Evolutionary conservation across 2,113 vertebrate genomes (phyloP), one percentile per base, ranked within the genome.

Genomic region (Coreoperca whiteheadi): DNA sequence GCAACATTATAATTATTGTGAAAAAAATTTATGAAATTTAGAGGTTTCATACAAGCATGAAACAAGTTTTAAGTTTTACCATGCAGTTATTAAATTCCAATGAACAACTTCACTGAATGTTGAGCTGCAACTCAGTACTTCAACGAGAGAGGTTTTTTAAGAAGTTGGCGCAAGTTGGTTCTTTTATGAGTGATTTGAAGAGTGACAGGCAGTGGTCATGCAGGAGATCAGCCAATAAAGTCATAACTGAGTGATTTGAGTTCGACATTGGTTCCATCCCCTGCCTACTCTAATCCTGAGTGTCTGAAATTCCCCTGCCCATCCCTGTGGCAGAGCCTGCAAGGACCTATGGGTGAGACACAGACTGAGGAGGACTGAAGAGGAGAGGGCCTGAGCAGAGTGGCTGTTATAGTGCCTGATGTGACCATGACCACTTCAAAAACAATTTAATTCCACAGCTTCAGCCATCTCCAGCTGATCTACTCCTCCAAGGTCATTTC

Each of bases 401-500:
- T 78, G 94, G 96, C 94, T 94, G 95, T 97, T 97, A 98, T 98
- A 98, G 98, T 96, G 96, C 96, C 97, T 97, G 96, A 96, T 96
- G 97, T 98, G 97, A 97, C 97, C 97, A 96, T 97, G 97, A 97
- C 97, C 97, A 98, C 97, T 98, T 97, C 97, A 97, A 97, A 98
- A 98, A 99, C 97, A 98, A 98, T 99, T 99, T 97, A 97, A 99
- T 98, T 98, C 97, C 95, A 96, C 95, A 96, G 97, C 97, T 97
- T 92, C 96, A 96, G 96, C 97, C 97, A 97, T 97, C 97, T 96
- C 96, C 96, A 97, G 97, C 97, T 99, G 98, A 99, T 99, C 97
- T 99, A 97, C 97, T 97, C 97, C 97, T 97, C 97, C 98, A 98
- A 99, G 97, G 98, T 99, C 97, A 99, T 99, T 99, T 97, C 97